phyloP scores from a whole-genome alignment of 2,888 invertebrate species.

The Caenorhabditis sp. region DNA sequence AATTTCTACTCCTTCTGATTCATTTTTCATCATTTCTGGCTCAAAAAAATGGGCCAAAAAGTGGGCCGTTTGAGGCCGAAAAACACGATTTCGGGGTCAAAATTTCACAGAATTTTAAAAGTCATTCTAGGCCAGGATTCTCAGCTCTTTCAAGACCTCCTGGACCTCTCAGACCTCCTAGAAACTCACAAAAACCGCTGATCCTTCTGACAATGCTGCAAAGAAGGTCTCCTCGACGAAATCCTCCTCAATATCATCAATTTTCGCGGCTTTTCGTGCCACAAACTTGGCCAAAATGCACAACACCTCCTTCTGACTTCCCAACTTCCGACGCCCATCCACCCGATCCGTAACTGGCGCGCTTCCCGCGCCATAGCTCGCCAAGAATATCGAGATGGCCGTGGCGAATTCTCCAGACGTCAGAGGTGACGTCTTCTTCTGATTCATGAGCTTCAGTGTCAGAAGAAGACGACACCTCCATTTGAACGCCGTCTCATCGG shows the following conservation, averaged over 20 bases:
- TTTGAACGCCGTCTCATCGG: neutral
- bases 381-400: constrained; percentile 12
- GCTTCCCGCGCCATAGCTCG: constrained; percentile 6
- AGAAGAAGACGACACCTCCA: constrained; percentile 9
- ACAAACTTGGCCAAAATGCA: constrained; percentile 26
- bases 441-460: constrained; percentile 19
- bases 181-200: constrained; percentile 29
- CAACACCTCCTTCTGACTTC: constrained; percentile 1
- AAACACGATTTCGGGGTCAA: too few species aligned
- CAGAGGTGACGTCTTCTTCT: neutral
- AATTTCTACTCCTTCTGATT: too few species aligned
- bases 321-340: neutral
- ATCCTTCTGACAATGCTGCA: neutral
- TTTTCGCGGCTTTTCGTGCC: neutral
- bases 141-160: too few species aligned
- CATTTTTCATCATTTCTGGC: neutral
- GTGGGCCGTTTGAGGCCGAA: too few species aligned
- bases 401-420: constrained; percentile 30
- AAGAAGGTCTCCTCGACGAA: neutral
- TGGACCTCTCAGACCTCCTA: too few species aligned
- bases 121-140: too few species aligned
- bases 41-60: too few species aligned
- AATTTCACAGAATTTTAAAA: too few species aligned
- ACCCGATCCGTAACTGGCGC: neutral
- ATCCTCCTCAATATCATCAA: neutral